These are phyloP conservation scores for Clunio marinus DNA, from an alignment of 2,888 invertebrate species.

Conservation along the genomic window DNA sequence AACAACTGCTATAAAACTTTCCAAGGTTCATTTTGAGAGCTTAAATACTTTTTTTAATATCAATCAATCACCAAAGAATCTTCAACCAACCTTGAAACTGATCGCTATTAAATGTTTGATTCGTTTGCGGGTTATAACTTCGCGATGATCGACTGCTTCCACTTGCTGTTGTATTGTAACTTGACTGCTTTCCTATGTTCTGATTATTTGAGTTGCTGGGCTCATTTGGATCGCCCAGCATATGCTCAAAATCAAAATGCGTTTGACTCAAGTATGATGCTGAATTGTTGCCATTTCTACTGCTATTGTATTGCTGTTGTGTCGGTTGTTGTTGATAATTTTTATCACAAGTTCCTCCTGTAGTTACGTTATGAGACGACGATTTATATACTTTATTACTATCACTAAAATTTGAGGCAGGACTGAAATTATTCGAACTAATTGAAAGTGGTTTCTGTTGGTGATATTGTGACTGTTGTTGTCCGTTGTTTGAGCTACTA, in stretches of 20 bases:
- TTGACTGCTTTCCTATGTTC: conserved; percentile 26
- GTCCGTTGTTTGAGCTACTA: conserved; percentile 19
- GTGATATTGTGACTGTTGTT: conserved; percentile 28
- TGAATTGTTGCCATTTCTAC: conserved; percentile 23
- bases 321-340: conserved; percentile 35
- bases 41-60: too few species aligned
- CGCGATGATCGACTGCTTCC: conserved; percentile 34
- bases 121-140: conserved; percentile 30
- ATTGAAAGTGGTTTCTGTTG: conserved; percentile 39
- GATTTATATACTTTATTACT: conserved; percentile 37
- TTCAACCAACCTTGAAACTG: conserved; percentile 39
- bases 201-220: conserved; percentile 3
- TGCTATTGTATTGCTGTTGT: conserved; percentile 30
- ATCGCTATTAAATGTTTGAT: conserved; percentile 32
- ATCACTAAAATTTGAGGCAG: conserved; percentile 39
- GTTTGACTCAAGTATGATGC: conserved; percentile 34
- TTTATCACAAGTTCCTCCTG: conserved; percentile 39
- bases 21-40: neutral
- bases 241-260: conserved; percentile 30
- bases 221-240: conserved; percentile 19
- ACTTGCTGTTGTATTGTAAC: conserved; percentile 29
- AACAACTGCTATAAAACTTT: neutral
- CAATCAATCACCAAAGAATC: too few species aligned
- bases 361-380: conserved; percentile 36
- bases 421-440: conserved; percentile 40